Base-by-base conservation (phyloP, 2,113 vertebrate species). In the Meles meles region DNA sequence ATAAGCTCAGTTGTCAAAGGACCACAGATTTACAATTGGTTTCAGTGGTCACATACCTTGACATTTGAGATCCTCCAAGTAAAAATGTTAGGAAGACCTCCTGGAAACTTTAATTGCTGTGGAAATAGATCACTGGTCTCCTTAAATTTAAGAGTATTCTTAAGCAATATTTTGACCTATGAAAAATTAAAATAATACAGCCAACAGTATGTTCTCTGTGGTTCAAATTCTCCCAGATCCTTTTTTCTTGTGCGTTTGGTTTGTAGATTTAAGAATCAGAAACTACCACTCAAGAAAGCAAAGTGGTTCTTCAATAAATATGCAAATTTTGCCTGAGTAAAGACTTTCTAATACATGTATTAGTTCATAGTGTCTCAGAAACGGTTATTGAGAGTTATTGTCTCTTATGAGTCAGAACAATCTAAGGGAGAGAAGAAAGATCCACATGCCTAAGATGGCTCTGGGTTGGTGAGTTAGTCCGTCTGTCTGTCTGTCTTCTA, bases 1-100 rank as follows among this genome's bases (percentile, higher is more conserved):
- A 97, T 52, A 94, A 90, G 9, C 89, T 86, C 25, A 52, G 2
- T 27, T 84, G 44, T 94, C 92, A 77, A 57, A 96, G 85, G 71
- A 77, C 34, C 6, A 71, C 29, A 82, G 37, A 67, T 93, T 84
- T 95, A 34, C 39, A 49, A 31, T 87, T 87, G 17, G 37, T 93
- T 96, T 71, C 29, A 55, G 0, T 63, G 25, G 15, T 83, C 59
- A 44, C 29, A 67, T 77, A 25, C 3, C 15, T 92, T 90, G n/a
- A 67, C 47, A 42, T 5, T 77, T 79, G 74, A 87, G 72, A 55
- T 90, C 31, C 2, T 67, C 20, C 4, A 88, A 57, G n/a, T 15
- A 69, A 65, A 88, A 89, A n/a, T 52, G 4, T 89, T 92, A 72
- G 61, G 6, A 65, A 89, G 8, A 82, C 7, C 8, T 88, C 81